Conservation (phyloP, 2,113 vertebrate species). For the Lepus americanus region DNA sequence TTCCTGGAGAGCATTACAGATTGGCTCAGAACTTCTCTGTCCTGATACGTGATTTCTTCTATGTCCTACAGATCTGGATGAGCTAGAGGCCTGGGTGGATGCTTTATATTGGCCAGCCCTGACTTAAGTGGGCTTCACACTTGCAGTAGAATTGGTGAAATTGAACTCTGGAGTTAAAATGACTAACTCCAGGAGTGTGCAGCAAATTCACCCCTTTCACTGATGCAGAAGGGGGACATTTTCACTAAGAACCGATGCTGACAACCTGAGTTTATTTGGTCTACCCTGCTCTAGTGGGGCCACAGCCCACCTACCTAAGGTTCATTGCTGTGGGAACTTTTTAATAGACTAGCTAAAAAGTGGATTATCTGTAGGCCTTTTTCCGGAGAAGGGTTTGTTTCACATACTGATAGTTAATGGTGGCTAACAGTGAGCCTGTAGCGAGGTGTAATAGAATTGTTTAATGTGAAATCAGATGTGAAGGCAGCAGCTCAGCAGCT, state of each 20-base stretch:
- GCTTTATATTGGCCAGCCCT: slow-evolving; percentile 20
- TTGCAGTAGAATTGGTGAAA: slow-evolving; percentile 31
- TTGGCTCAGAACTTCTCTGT: slow-evolving; percentile 45
- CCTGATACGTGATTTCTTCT: background rate
- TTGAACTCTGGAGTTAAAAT: slow-evolving; percentile 19
- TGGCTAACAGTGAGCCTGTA: slow-evolving; percentile 28
- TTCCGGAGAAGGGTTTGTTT: slow-evolving; percentile 55
- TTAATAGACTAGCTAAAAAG: background rate
- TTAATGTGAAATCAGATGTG: slow-evolving; percentile 37
- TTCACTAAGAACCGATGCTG: background rate
- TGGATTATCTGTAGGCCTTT: background rate
- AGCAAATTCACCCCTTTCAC: background rate
- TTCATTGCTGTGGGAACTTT: slow-evolving; percentile 26
- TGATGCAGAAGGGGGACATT: background rate
- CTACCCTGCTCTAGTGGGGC: background rate
- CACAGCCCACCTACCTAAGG: background rate
- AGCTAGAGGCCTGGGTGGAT: slow-evolving; percentile 18
- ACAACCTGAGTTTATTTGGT: background rate
- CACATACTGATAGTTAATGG: background rate
- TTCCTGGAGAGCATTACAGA: slow-evolving; percentile 43
- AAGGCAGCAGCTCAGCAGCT: slow-evolving; percentile 10
- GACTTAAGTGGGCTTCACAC: slow-evolving; percentile 32
- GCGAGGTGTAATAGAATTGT: slow-evolving; percentile 18
- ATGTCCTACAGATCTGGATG: slow-evolving; percentile 31
- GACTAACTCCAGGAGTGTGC: slow-evolving; percentile 33